Evolutionary conservation across 1,140 invertebrate species (phyloP), one percentile per base, ranked within the genome.

Genomic region (Whitmania pigra): DNA sequence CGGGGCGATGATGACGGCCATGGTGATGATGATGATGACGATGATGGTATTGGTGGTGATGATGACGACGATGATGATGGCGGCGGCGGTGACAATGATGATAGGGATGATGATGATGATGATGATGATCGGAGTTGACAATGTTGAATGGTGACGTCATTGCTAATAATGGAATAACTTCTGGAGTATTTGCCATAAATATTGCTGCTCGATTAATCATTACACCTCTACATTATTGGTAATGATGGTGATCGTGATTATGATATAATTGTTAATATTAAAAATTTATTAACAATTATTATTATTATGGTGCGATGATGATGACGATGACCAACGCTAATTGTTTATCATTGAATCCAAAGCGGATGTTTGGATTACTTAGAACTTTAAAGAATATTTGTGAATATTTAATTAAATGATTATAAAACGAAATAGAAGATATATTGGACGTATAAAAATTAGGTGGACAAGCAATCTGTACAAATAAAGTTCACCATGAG

Each of bases 31-130:
- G 67, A 31, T 68, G 67, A 29, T 68, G 67, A 68, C 36, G 67
- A 68, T n/a, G 67, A 68, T 31, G 31, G n/a, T n/a, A n/a, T n/a
- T n/a, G n/a, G n/a, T n/a, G n/a, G 29, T 27, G 29, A 67, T 27
- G 29, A 67, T 67, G 29, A 67, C 29, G 29, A 67, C 29, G 29
- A 67, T 67, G 17, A 67, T 67, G 29, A 67, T 27, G 29, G 29
- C 29, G 29, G 29, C 29, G 29, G 36, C 29, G n/a, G n/a, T n/a
- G n/a, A n/a, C n/a, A n/a, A n/a, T n/a, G n/a, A n/a, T n/a, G n/a
- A n/a, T n/a, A n/a, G n/a, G n/a, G 29, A 68, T n/a, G 40, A 68
- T 31, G 40, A 67, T n/a, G 40, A 68, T 31, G 40, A 67, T 68
- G 40, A 31, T 68, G 40, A 67, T 67, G 40, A 6, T 68, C n/a